These are phyloP conservation scores for Scytalopus superciliaris DNA, from an alignment of 2,113 vertebrate species.

Conservation along the genomic window DNA sequence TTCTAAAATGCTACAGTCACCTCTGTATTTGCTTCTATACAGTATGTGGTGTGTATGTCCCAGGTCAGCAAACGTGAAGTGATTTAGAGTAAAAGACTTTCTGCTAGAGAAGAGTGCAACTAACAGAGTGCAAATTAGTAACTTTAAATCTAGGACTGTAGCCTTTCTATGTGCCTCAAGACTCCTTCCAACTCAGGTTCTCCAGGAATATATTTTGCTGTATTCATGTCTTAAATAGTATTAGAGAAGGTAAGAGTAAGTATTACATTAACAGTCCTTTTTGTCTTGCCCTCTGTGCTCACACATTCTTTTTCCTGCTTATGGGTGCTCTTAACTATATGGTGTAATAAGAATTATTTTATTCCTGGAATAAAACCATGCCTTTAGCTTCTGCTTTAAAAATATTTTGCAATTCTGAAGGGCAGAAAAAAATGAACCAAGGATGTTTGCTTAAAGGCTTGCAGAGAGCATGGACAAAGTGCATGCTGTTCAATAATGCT, in stretches of 20 bases:
- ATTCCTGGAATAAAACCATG: not conserved
- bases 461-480: slow-evolving; percentile 59
- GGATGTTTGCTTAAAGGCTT: slow-evolving; percentile 59
- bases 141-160: not conserved
- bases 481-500: not conserved
- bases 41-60: fast-evolving
- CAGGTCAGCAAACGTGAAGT: not conserved
- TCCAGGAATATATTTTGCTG: not conserved
- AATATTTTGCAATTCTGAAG: not conserved
- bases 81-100: not conserved
- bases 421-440: not conserved
- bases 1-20: not conserved
- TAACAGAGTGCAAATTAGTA: not conserved
- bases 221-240: not conserved
- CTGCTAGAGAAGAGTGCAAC: not conserved
- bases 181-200: too few relatives aligned
- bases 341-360: not conserved
- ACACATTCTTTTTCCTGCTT: not conserved
- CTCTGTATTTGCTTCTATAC: not conserved
- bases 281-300: not conserved
- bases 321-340: not conserved
- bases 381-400: not conserved
- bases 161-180: not conserved
- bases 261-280: not conserved
- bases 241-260: not conserved